Evolutionary conservation across 2,113 vertebrate species (phyloP), one percentile per base, ranked within the genome.

Genomic region (Lates calcarifer): DNA sequence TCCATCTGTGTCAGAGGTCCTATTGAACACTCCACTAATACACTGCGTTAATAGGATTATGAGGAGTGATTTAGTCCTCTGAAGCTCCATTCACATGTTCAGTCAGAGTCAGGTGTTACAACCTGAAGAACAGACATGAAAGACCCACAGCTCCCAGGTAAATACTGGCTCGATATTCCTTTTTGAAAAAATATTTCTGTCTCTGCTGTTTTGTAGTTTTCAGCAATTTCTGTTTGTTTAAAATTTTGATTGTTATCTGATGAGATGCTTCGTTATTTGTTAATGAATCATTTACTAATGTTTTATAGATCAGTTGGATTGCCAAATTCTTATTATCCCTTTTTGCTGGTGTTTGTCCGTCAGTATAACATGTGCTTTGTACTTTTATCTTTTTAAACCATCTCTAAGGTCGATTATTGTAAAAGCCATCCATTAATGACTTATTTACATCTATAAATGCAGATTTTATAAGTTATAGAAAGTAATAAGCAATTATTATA

Each of bases 11-110:
- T 68, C 56, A 69, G 63, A 65, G 58, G 29, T 65, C 51, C 62
- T 73, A 74, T 60, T 83, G 60, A 88, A 78, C 66, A 37, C 28
- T 74, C 71, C 82, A 75, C 78, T 93, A 92, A 92, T 94, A 89
- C 87, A 24, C 43, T 45, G 55, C 0, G 45, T 64, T 95, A 95
- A 95, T 94, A 90, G 94, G 94, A 94, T 95, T 94, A 41, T n/a
- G 45, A 75, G 37, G 69, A 82, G 85, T 39, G 62, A 64, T 61
- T 90, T 87, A 91, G 67, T 79, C 70, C 74, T 43, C 55, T 62
- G 81, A 82, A 6, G 45, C 53, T 68, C 5, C 56, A 37, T 87
- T 87, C 82, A 82, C 82, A 69, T 79, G 77, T 82, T 61, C 74
- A 84, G 76, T 83, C 79, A 68, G 79, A 78, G 83, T 77, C 85